A percentile compares a stretch with the other conserved stretches of the same genome.
These are phyloP conservation scores for Megamerina dolium DNA, from an alignment of 2,888 invertebrate species.

Conservation along the genomic window DNA sequence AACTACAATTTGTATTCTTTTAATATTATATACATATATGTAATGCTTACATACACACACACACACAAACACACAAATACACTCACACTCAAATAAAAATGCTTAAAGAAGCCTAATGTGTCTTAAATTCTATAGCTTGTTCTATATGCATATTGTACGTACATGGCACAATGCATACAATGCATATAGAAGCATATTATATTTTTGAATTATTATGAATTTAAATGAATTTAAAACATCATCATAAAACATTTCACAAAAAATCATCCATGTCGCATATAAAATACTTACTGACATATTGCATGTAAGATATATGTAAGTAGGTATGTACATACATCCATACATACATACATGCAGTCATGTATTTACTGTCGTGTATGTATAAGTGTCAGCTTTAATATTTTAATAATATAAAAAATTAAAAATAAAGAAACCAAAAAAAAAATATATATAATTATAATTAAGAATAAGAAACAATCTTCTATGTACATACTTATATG, in stretches of 20 bases:
- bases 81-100: conserved; percentile 25
- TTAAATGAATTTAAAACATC: background rate
- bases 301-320: background rate
- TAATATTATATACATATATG: too few relatives aligned
- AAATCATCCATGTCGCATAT: too few relatives aligned
- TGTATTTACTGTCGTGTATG: conserved; percentile 32
- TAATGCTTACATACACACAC: too few relatives aligned
- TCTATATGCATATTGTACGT: conserved; percentile 24
- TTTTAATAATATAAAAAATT: conserved; percentile 30
- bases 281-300: background rate
- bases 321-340: background rate
- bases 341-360: background rate
- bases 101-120: conserved; percentile 48
- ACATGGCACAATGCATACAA: background rate
- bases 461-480: conserved; percentile 1
- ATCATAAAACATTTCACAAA: too few relatives aligned
- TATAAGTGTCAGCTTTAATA: conserved; percentile 48
- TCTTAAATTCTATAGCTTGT: conserved; percentile 48
- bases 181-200: conserved; percentile 7
- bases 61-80: too few relatives aligned
- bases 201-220: too few relatives aligned
- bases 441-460: background rate
- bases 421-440: conserved; percentile 6
- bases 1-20: too few relatives aligned
- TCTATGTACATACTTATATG: too few relatives aligned